These are phyloP conservation scores for Dryocosmus kuriphilus DNA, from an alignment of 2,888 invertebrate genomes.

Conservation along the genomic window DNA sequence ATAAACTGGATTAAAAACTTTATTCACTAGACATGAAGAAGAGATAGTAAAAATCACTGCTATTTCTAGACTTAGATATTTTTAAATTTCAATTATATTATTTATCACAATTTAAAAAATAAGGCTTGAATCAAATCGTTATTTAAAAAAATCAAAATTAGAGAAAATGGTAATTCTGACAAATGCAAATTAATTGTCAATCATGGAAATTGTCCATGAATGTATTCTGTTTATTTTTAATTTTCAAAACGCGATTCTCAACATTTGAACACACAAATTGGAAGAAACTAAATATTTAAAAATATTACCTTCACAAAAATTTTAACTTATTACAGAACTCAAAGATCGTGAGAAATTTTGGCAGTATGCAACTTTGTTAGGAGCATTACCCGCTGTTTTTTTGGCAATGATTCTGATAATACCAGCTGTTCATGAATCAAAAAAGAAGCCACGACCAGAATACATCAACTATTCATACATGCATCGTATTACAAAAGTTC, in stretches of 20 bases:
- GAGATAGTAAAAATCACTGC: neutral
- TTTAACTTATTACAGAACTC: slow-evolving; percentile 18
- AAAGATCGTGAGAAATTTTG: slow-evolving; percentile 46
- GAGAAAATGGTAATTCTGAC: no score
- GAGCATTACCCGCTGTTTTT: slow-evolving; percentile 54
- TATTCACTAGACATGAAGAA: neutral
- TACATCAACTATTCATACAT: slow-evolving; percentile 62
- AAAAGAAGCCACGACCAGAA: slow-evolving; percentile 58
- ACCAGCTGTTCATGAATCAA: slow-evolving; percentile 43
- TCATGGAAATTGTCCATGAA: no score
- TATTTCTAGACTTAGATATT: neutral
- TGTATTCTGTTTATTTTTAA: no score
- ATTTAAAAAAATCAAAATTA: no score
- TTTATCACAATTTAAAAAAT: no score
- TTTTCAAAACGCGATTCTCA: neutral
- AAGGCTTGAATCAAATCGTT: no score
- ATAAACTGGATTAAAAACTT: slow-evolving; percentile 3
- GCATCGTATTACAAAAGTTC: slow-evolving; percentile 63
- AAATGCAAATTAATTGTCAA: no score
- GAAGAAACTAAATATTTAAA: neutral
- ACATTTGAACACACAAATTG: neutral
- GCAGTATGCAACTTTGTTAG: slow-evolving; percentile 47
- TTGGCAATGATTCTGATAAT: slow-evolving; percentile 49
- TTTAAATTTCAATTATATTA: neutral
- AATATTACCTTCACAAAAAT: neutral